Base-by-base conservation (phyloP, 2,888 invertebrate species). In the Lypha dubia region DNA sequence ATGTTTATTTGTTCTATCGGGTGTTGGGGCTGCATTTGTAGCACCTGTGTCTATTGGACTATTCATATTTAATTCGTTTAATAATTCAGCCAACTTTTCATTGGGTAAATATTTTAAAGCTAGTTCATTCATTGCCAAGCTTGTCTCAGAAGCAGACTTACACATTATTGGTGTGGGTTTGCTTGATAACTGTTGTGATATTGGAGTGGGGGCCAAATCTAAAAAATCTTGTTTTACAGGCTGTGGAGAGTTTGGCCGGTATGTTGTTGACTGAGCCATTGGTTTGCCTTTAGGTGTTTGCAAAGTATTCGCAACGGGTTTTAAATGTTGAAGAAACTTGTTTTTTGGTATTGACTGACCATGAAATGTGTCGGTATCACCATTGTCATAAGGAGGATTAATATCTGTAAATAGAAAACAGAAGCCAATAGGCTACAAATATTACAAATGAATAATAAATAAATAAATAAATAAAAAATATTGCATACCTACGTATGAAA, bases 101-200 rank as follows among this genome's bases (percentile, higher is more conserved):
- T 89, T 90, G 0, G 92, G 91, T 51, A 91, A 82, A 84, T 91
- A 91, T 63, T 92, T 91, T 0, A 90, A 80, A 0, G 92, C 91
- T 62, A 91, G 83, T 75, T 92, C 90, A 85, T 90, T 92, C 91
- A 91, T 91, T 2, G 89, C 90, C 83, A 91, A 70, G 62, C 90
- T 92, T 65, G 90, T 89, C n/a, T 91, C 91, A 0, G 91, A 90
- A 38, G 86, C 86, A 0, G 89, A 86, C 22, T 89, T 91, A 9
- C 87, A 49, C 4, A 87, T 53, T 0, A 65, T 51, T 9, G 38
- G 13, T 38, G 15, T 49, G 20, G 67, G 67, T 58, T 65, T 68
- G 17, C 65, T 13, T 3, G 20, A 6, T 13, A 8, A 9, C 46
- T 75, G 35, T 24, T 65, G 53, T 32, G 46, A 46, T 13, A 13